Conservation (phyloP, 2,113 vertebrate genomes). For the Vidua chalybeata region DNA sequence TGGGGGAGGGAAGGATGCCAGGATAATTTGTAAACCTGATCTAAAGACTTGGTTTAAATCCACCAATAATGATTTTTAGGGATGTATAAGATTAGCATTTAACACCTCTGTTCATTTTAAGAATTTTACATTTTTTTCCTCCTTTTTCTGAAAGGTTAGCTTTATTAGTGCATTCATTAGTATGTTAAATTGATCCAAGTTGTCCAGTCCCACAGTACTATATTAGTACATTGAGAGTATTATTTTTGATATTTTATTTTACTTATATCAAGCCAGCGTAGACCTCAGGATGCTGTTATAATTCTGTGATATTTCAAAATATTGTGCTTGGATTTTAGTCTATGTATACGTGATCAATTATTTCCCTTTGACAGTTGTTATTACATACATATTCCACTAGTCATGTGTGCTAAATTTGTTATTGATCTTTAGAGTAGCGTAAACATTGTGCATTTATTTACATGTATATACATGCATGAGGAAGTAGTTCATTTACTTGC, state of each 20-base stretch:
- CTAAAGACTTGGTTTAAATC: not conserved
- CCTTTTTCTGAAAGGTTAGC: not conserved
- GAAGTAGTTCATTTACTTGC: conserved; percentile 16
- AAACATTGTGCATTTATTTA: conserved; percentile 14
- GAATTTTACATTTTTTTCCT: not conserved
- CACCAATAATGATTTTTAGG: not conserved
- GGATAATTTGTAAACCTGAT: not conserved
- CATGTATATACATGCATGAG: not conserved
- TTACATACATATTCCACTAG: not conserved
- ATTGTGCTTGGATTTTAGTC: not conserved
- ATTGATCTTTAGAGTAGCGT: not conserved
- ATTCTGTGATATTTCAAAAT: not conserved
- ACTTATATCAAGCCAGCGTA: not conserved
- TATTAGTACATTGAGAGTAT: not conserved
- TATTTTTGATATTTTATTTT: not conserved
- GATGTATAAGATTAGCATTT: not conserved
- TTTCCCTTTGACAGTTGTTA: not conserved
- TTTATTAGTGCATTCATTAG: not conserved
- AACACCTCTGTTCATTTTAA: not conserved
- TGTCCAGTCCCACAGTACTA: not conserved
- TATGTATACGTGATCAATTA: not conserved
- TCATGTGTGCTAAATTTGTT: not conserved
- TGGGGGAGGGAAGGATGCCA: not conserved
- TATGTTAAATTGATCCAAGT: not conserved
- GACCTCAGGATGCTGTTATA: not conserved